Conservation (phyloP, 2,113 vertebrate species). For the Erpornis zantholeuca region DNA sequence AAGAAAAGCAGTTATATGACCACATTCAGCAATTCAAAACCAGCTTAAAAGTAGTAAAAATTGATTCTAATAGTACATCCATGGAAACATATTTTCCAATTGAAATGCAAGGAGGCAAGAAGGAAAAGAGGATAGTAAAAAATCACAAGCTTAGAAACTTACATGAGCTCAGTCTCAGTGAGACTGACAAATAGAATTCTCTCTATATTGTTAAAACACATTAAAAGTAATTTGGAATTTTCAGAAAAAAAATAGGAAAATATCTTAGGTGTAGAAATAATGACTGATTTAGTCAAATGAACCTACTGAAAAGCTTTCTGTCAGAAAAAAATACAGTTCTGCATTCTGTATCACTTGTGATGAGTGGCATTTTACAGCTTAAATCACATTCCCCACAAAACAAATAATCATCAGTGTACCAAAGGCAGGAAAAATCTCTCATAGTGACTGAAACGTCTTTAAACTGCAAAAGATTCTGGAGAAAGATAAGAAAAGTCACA, state of each 20-base stretch:
- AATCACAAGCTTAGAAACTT: background rate
- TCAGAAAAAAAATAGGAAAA: background rate
- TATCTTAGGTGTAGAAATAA: background rate
- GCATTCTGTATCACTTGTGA: background rate
- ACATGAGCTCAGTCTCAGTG: background rate
- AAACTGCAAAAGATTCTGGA: background rate
- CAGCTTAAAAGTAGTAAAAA: background rate
- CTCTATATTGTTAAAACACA: background rate
- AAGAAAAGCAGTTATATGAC: background rate
- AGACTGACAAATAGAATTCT: background rate
- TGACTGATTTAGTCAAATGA: background rate
- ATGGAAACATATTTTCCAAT: background rate
- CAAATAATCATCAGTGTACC: background rate
- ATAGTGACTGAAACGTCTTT: background rate
- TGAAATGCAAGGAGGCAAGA: background rate
- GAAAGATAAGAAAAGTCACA: background rate
- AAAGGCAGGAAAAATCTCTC: background rate
- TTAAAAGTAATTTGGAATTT: background rate
- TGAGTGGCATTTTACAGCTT: background rate
- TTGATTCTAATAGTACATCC: background rate
- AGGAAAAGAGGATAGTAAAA: background rate
- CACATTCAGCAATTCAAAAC: background rate
- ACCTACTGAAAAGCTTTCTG: background rate
- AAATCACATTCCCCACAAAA: background rate
- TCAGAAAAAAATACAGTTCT: background rate